Evolutionary conservation across 2,888 invertebrate species (phyloP).

Genomic region (Pachymerium ferrugineum): DNA sequence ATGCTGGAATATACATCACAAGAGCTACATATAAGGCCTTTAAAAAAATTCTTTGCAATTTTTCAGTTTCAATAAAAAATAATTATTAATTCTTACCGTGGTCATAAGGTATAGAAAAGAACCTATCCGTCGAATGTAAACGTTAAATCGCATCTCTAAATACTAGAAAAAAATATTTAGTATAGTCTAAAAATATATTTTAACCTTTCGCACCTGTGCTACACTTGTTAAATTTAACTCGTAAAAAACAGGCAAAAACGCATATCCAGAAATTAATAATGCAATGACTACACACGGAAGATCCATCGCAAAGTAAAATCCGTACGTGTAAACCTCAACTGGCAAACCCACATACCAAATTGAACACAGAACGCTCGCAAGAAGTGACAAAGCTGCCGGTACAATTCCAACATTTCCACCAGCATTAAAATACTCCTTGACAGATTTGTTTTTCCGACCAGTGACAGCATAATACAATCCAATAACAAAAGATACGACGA

Average conservation of each 20-base stretch:
- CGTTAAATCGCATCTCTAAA: conserved; percentile 27
- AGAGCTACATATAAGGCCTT: conserved; percentile 29
- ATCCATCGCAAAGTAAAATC: not conserved
- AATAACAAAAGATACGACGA: conserved; percentile 10
- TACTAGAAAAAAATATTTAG: not conserved
- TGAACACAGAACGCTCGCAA: conserved; percentile 29
- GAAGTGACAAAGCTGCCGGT: conserved; percentile 14
- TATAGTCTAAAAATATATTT: not conserved
- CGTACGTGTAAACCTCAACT: conserved; percentile 14
- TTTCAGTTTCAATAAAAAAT: not conserved
- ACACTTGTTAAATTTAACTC: conserved; percentile 24
- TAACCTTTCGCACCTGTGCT: not conserved
- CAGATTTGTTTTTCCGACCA: not conserved
- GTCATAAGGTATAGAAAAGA: not conserved
- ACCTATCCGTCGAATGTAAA: not conserved
- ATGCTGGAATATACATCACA: conserved; percentile 29
- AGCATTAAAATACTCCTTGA: conserved; percentile 29
- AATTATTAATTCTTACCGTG: not conserved
- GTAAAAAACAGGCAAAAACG: conserved; percentile 25
- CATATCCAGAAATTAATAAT: not conserved
- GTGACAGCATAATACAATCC: conserved; percentile 20
- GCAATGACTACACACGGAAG: no score
- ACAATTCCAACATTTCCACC: conserved; percentile 26
- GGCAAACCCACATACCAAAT: conserved; percentile 30
- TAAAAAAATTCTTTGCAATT: no score